Conservation (phyloP, 1,140 invertebrate genomes). For the Saccostrea echinata region DNA sequence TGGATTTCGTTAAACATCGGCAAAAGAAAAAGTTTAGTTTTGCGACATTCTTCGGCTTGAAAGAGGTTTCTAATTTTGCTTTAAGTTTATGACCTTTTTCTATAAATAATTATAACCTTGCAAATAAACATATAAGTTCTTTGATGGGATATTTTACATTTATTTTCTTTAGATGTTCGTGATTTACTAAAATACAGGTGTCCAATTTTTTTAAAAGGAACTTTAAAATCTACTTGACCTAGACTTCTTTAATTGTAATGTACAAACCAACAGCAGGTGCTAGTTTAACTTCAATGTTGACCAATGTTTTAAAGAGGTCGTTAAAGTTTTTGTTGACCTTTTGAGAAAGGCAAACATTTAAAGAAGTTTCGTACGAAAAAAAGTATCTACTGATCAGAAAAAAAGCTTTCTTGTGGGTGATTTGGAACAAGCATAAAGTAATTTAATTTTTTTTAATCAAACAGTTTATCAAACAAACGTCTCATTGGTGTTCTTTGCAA, state of each 20-base stretch:
- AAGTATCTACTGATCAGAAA: too few relatives aligned
- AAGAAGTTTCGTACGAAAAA: too few relatives aligned
- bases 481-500: too few relatives aligned
- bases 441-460: too few relatives aligned
- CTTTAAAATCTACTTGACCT: neutral
- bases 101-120: neutral
- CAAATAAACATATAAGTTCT: slow-evolving; percentile 4
- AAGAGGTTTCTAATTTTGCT: neutral
- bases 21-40: neutral
- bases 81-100: neutral
- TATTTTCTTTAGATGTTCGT: neutral
- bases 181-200: slow-evolving; percentile 20
- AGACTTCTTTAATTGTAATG: neutral
- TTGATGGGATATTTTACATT: neutral
- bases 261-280: neutral
- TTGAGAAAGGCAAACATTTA: too few relatives aligned
- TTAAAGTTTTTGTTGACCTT: neutral
- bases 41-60: neutral
- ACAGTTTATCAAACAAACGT: too few relatives aligned
- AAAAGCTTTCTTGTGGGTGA: too few relatives aligned
- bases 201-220: neutral
- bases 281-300: neutral
- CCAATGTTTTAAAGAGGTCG: neutral
- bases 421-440: too few relatives aligned
- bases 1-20: neutral